A percentile compares a stretch with the other conserved stretches of the same genome.
phyloP scores from a whole-genome alignment of 2,113 vertebrate genomes.

The Podarcis cretensis region DNA sequence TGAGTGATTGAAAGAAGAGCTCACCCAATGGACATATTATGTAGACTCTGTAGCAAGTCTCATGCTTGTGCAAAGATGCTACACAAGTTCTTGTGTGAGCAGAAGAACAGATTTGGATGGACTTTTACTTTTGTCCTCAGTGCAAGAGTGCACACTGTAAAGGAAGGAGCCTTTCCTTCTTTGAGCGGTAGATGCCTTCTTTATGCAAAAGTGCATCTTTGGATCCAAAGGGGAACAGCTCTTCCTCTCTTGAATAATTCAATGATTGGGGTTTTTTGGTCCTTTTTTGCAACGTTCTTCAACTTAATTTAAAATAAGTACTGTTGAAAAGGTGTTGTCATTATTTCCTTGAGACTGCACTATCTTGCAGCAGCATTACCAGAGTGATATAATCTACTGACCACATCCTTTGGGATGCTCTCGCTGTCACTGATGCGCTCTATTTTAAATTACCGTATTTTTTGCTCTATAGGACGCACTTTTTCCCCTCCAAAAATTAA shows the following conservation, averaged over 20 bases:
- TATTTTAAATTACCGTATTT: too few species aligned
- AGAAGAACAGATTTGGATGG: not conserved
- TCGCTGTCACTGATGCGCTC: not conserved
- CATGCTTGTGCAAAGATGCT: too few species aligned
- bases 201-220: not conserved
- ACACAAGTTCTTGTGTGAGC: not conserved
- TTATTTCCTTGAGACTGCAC: not conserved
- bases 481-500: too few species aligned
- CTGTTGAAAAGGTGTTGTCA: not conserved
- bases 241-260: not conserved
- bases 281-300: not conserved
- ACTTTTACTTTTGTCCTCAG: not conserved
- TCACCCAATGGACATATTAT: not conserved
- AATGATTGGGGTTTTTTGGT: not conserved
- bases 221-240: not conserved
- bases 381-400: not conserved
- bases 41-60: not conserved
- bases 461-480: too few species aligned
- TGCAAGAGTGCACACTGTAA: not conserved
- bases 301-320: not conserved
- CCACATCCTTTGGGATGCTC: not conserved
- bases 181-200: not conserved
- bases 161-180: not conserved
- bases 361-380: not conserved
- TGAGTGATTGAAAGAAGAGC: too few species aligned